These are phyloP conservation scores for Hoplodrina blanda DNA, from an alignment of 2,888 invertebrate species.

Conservation along the genomic window DNA sequence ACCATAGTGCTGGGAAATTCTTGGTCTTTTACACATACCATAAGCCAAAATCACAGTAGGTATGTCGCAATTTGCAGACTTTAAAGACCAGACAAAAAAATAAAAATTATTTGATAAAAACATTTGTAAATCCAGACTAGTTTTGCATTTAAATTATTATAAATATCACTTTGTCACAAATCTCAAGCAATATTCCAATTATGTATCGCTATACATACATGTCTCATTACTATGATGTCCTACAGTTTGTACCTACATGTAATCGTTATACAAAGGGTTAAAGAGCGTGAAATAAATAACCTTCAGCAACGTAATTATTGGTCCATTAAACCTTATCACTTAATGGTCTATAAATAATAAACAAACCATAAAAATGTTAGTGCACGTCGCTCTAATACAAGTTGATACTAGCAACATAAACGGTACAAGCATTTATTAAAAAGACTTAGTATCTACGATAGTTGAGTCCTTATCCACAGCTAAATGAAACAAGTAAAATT, in stretches of 20 bases:
- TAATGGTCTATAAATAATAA: conserved; percentile 73
- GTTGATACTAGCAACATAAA: conserved; percentile 12
- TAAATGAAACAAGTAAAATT: no score
- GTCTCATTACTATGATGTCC: no score
- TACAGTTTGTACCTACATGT: background rate
- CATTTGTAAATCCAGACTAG: background rate
- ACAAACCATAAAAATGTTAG: conserved; percentile 59
- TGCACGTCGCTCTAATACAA: conserved; percentile 14
- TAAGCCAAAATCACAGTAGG: background rate
- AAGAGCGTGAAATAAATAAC: conserved; percentile 38
- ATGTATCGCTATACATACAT: no score
- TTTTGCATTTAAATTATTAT: background rate
- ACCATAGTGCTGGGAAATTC: background rate
- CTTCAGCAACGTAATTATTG: conserved; percentile 58
- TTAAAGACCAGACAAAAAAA: background rate
- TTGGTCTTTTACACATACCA: background rate
- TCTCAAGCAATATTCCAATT: background rate
- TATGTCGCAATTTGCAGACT: background rate
- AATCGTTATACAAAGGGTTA: conserved; percentile 26
- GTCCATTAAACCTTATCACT: conserved; percentile 67
- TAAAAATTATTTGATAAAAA: background rate
- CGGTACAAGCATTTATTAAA: conserved; percentile 5
- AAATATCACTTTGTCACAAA: background rate
- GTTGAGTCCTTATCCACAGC: no score
- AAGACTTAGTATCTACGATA: background rate